Percentiles rank a stretch among this genome's conserved stretches.
phyloP scores from a whole-genome alignment of 2,888 invertebrate genomes.

The Sipunculus nudus region DNA sequence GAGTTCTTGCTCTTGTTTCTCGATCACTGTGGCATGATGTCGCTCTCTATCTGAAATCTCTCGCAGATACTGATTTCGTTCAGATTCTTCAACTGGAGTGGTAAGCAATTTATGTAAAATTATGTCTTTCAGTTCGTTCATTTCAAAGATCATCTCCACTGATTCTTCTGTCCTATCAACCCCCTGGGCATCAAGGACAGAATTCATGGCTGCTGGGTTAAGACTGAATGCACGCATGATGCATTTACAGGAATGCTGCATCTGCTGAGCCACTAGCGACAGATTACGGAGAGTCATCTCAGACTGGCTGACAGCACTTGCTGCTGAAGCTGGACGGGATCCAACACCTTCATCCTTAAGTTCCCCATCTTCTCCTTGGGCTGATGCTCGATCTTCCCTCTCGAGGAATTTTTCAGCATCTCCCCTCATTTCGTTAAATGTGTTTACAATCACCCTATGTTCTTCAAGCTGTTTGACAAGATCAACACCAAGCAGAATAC shows the following conservation, averaged over 20 bases:
- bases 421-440: slow-evolving; percentile 52
- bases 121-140: slow-evolving; percentile 60
- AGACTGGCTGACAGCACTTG: slow-evolving; percentile 39
- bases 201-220: slow-evolving; percentile 55
- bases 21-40: slow-evolving; percentile 60
- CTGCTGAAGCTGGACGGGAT: slow-evolving; percentile 5
- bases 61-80: slow-evolving; percentile 58
- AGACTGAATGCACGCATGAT: slow-evolving; percentile 54
- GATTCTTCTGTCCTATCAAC: slow-evolving; percentile 32
- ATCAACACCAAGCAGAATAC: slow-evolving; percentile 55
- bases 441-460: slow-evolving; percentile 52
- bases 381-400: too few species aligned
- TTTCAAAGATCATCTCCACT: slow-evolving; percentile 41
- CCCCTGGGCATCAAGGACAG: slow-evolving; percentile 37
- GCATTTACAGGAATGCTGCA: slow-evolving; percentile 60
- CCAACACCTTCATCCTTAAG: background rate
- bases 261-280: slow-evolving; percentile 55
- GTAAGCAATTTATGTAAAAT: slow-evolving; percentile 61
- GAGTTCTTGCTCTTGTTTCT: slow-evolving; percentile 61
- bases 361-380: background rate
- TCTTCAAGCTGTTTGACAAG: slow-evolving; percentile 53
- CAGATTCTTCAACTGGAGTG: slow-evolving; percentile 63
- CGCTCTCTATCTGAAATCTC: slow-evolving; percentile 60
- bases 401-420: slow-evolving; percentile 28
- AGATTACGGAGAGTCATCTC: slow-evolving; percentile 54